Conservation (phyloP, 37 sponge, comb jelly and placozoan genomes). For the Ianthella basta region DNA sequence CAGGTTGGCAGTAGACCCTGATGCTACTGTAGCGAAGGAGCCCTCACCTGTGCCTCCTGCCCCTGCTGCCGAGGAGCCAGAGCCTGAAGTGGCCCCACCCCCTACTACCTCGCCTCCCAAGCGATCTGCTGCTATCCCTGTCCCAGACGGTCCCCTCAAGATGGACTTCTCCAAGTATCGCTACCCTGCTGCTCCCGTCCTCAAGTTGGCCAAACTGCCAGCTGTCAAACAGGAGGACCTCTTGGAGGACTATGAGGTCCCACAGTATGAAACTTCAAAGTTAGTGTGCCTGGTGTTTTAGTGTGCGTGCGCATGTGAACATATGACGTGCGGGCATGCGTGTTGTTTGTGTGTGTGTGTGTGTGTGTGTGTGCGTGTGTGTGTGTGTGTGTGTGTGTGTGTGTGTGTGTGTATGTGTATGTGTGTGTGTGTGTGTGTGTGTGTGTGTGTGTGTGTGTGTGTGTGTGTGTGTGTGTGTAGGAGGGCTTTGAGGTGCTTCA, state of each 20-base stretch:
- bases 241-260: not conserved
- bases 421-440: no score
- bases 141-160: conserved; percentile 56
- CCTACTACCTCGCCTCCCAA: conserved; percentile 4
- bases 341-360: conserved; percentile 1
- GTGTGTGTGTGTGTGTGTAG: not conserved
- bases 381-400: no score
- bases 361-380: no score
- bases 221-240: not conserved
- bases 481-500: no score
- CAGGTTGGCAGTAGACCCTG: not conserved
- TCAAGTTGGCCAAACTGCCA: not conserved
- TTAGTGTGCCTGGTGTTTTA: not conserved
- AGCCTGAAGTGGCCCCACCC: not conserved
- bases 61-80: not conserved
- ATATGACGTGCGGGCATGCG: not conserved
- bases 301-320: not conserved
- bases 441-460: no score
- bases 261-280: not conserved
- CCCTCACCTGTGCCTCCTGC: conserved; percentile 14
- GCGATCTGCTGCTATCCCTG: not conserved
- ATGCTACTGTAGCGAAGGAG: not conserved
- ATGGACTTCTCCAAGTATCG: conserved; percentile 44
- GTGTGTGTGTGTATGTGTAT: no score
- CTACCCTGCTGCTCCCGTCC: not conserved